Percentiles rank a stretch among this genome's conserved stretches.
phyloP scores from a whole-genome alignment of 2,888 invertebrate species.

The Heterodera filipjevi region DNA sequence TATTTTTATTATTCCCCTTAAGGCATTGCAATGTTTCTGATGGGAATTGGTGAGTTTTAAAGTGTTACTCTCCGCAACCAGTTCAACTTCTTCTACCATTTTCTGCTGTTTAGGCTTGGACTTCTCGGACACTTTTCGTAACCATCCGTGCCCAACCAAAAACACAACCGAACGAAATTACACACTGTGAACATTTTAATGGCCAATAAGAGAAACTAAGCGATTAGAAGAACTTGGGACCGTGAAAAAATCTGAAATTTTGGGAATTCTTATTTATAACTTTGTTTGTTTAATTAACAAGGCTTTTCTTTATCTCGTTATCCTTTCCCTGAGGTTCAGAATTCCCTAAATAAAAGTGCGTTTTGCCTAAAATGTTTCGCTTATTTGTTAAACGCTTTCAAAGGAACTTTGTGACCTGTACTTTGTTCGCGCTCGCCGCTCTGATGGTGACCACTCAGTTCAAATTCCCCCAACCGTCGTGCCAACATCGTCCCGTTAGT shows the following conservation, averaged over 20 bases:
- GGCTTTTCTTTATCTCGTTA: too few relatives aligned
- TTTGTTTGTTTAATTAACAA: too few relatives aligned
- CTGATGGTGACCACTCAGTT: constrained; percentile 68
- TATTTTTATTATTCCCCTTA: background rate
- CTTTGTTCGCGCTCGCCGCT: constrained; percentile 92
- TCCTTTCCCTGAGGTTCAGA: too few relatives aligned
- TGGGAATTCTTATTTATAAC: too few relatives aligned
- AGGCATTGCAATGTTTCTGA: constrained; percentile 90
- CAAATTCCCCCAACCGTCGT: constrained; percentile 52
- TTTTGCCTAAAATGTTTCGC: background rate
- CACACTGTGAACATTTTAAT: constrained; percentile 89
- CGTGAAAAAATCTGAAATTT: too few relatives aligned
- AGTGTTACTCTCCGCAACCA: too few relatives aligned
- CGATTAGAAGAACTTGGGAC: too few relatives aligned
- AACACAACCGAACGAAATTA: constrained; percentile 86
- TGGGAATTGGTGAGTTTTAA: constrained; percentile 76
- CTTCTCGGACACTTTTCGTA: constrained; percentile 90
- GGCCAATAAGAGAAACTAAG: background rate
- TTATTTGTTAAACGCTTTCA: background rate
- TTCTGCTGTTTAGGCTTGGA: constrained; percentile 73
- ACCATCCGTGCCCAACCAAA: constrained; percentile 64
- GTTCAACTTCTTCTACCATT: background rate
- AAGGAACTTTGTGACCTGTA: constrained; percentile 84
- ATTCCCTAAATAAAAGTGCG: too few relatives aligned
- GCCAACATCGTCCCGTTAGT: constrained; percentile 43